Base-by-base conservation (phyloP, 2,888 invertebrate species). In the Sphaeridia pumilis region DNA sequence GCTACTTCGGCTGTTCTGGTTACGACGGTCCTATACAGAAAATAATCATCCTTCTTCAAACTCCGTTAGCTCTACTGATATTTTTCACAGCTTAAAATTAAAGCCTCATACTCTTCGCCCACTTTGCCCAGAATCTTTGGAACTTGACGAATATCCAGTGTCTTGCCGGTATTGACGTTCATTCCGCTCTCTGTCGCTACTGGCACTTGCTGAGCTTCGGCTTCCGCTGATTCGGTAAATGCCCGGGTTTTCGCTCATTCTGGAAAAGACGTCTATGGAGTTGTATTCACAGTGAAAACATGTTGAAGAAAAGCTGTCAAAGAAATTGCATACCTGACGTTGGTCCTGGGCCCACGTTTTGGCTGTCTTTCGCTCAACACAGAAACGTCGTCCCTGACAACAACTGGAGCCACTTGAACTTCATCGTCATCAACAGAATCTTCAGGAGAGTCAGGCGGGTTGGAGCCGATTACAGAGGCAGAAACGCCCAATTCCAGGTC, bases 131-230 rank as follows among this genome's bases (percentile, higher is more conserved):
- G 64, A 63, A 47, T 64, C 60, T 47, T 61, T 81, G 5, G 68
- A 68, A 48, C 78, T 81, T 1, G 81, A 82, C 1, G 80, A 81
- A 64, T 82, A 81, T 12, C 81, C 81, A 0, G 81, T 81, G 65
- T 82, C 82, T 68, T 81, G 81, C 10, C 76, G 69, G 35, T 55
- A 56, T 26, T 57, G 54, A 21, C 51, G 58, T 3, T 46, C 28
- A 12, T 42, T 26, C 41, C 60, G 61, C n/a, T 54, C 58, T 26
- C 55, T 48, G 21, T 63, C 61, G 48, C 63, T 64, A 31, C 62
- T 60, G 17, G 57, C 59, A n/a, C 38, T 38, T 24, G 49, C 63
- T 4, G 65, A 65, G 46, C 63, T 63, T 12, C 64, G 58, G 52
- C 64, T 64, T 49, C 62, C 62, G 14, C 61, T 61, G 26, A 64